Base-by-base conservation (phyloP, 1,140 invertebrate species). In the Pseudomyrmex pallidus region DNA sequence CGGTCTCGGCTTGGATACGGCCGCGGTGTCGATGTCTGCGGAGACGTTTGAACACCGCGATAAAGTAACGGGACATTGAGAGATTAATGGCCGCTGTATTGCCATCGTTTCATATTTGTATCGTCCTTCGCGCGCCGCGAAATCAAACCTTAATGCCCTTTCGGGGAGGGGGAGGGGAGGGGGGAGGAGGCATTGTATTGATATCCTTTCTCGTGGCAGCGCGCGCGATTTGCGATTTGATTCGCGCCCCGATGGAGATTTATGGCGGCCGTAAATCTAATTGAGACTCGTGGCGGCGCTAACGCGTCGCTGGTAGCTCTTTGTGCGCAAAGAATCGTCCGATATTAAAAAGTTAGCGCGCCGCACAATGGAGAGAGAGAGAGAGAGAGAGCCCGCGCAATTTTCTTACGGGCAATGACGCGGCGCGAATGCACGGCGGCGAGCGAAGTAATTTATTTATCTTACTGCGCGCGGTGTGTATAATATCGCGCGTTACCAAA, bases 81-180 rank as follows among this genome's bases (percentile, higher is more conserved):
- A 87, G 86, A 88, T 88, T 88, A 88, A 88, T 87, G 72, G 83
- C 50, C 54, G 17, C 12, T 59, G 54, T 46, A 15, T 54, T 56
- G 74, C 52, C 12, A 13, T 50, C 67, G 70, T 88, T 66, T 85
- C 83, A 88, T 88, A 87, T 88, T 88, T 88, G 86, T 87, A 88
- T 85, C 87, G 82, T 63, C 59, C 68, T 74, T 50, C 25, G 74
- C 54, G 64, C 82, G 9, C 13, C 52, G 20, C 62, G 15, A n/a
- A 2, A 9, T n/a, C n/a, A 22, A 22, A 2, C n/a, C 82, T 82
- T 68, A 74, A 80, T 66, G 56, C 76, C 61, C 83, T 80, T 70
- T 68, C 67, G 20, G 48, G 35, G 5, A n/a, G n/a, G n/a, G n/a
- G n/a, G n/a, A n/a, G n/a, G n/a, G n/a, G n/a, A n/a, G n/a, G n/a